These are phyloP conservation scores for Heliconius melpomene DNA, from an alignment of 1,140 invertebrate species.

Conservation along the genomic window DNA sequence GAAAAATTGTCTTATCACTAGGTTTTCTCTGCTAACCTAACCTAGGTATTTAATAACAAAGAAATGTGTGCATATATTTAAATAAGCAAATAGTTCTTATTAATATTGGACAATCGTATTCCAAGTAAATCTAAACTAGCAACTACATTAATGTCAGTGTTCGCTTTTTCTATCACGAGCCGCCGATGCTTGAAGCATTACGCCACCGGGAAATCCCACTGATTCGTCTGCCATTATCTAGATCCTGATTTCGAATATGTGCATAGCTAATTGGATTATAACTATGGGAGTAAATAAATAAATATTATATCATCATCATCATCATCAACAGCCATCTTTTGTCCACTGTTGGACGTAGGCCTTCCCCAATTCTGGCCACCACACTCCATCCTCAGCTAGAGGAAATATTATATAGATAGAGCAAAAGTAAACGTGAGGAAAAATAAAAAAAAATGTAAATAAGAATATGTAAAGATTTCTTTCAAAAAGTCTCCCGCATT, in stretches of 20 bases:
- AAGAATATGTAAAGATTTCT: no score
- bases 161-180: slow-evolving; percentile 39
- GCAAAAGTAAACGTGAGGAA: no score
- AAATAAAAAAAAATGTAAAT: no score
- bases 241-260: slow-evolving; percentile 39
- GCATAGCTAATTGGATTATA: slow-evolving; percentile 24
- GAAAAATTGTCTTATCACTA: no score
- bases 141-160: slow-evolving; percentile 23
- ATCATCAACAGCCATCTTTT: no score
- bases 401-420: no score
- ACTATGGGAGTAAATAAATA: background rate
- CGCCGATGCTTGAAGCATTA: slow-evolving; percentile 38
- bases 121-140: background rate
- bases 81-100: background rate
- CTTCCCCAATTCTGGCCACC: no score
- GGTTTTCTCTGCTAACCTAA: no score
- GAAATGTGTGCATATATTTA: background rate
- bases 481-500: background rate
- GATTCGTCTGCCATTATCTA: slow-evolving; percentile 38
- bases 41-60: no score
- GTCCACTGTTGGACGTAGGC: no score
- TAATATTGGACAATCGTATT: background rate
- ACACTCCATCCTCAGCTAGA: no score
- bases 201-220: slow-evolving; percentile 52
- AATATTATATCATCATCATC: no score